Evolutionary conservation across 1,140 invertebrate genomes (phyloP).

Genomic region (Battus philenor): DNA sequence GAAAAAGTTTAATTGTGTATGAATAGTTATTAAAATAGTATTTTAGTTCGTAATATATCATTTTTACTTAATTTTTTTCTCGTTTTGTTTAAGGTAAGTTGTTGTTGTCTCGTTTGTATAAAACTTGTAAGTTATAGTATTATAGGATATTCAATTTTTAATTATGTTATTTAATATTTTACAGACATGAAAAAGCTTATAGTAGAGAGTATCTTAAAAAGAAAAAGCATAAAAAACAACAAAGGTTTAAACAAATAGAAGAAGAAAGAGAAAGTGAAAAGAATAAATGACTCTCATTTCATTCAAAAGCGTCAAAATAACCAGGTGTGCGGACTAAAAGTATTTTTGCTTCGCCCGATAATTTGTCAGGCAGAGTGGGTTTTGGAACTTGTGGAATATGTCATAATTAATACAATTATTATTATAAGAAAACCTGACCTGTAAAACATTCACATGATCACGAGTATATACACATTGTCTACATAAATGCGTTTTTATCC

Average conservation of each 20-base stretch:
- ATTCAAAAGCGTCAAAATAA: constrained; percentile 87
- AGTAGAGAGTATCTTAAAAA: constrained; percentile 95
- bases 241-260: constrained; percentile 94
- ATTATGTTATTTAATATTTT: constrained; percentile 29
- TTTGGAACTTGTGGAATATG: constrained; percentile 97
- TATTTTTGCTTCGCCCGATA: constrained; percentile 97
- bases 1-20: too few species aligned
- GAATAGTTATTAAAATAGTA: too few species aligned
- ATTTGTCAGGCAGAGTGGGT: constrained; percentile 92
- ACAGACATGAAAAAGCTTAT: constrained; percentile 79
- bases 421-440: too few species aligned
- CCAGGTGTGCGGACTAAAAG: constrained; percentile 84
- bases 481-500: too few species aligned
- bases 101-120: too few species aligned
- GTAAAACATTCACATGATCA: too few species aligned
- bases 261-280: constrained; percentile 96
- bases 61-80: too few species aligned
- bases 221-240: constrained; percentile 95
- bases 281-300: constrained; percentile 96
- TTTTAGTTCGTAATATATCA: not conserved
- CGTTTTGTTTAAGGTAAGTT: too few species aligned
- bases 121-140: too few species aligned
- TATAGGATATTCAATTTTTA: too few species aligned
- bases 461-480: too few species aligned
- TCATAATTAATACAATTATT: too few species aligned